Evolutionary conservation across 2,113 vertebrate genomes (phyloP).

Genomic region (Hypocryptadius cinnamomeus): DNA sequence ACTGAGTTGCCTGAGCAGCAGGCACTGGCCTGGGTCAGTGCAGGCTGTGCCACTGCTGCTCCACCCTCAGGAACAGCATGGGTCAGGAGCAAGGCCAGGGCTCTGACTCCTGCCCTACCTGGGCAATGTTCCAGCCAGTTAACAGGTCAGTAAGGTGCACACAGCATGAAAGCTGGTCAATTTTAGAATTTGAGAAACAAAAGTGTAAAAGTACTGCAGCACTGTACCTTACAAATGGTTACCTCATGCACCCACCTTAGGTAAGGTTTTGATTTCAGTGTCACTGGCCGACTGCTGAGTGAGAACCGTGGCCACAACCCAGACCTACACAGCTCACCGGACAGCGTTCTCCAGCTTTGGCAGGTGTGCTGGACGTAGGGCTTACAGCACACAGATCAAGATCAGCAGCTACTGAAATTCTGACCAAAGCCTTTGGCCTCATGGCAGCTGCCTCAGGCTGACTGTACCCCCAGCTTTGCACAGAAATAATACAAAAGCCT

Average conservation of each 20-base stretch:
- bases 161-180: neutral
- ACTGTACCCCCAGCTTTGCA: neutral
- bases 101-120: neutral
- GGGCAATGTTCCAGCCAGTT: neutral
- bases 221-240: neutral
- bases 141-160: neutral
- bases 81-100: neutral
- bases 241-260: accelerated
- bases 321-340: neutral
- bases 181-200: neutral
- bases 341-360: neutral
- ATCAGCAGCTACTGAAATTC: neutral
- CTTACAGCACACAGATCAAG: neutral
- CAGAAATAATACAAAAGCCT: neutral
- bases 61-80: neutral
- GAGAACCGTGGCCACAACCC: neutral
- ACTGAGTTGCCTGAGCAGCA: accelerated
- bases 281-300: neutral
- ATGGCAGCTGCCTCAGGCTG: neutral
- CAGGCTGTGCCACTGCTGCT: neutral
- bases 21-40: neutral
- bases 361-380: neutral
- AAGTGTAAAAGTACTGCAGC: neutral
- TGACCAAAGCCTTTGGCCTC: neutral
- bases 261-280: neutral